Conservation (phyloP, 2,888 invertebrate genomes). For the Phaedon cochleariae region DNA sequence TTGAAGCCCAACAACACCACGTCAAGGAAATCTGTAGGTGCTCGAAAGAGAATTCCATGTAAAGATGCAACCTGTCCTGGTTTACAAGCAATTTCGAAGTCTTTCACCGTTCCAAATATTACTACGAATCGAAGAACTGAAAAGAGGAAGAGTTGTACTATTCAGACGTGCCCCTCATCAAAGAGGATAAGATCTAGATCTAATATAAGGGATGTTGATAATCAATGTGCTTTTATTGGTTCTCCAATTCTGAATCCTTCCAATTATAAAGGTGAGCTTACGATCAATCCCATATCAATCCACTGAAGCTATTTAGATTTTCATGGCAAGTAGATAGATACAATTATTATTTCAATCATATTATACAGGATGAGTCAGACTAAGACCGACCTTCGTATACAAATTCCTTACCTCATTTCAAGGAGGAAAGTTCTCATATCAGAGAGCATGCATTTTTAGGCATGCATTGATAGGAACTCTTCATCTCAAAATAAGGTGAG, state of each 20-base stretch:
- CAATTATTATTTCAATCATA: too few species aligned
- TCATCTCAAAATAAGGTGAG: too few species aligned
- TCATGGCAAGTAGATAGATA: too few species aligned
- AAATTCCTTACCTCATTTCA: too few species aligned
- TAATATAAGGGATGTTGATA: conserved; percentile 27
- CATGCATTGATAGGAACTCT: too few species aligned
- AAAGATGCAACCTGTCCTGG: neutral
- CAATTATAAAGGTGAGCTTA: conserved; percentile 15
- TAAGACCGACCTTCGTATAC: too few species aligned
- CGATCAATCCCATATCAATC: too few species aligned
- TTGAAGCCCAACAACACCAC: neutral
- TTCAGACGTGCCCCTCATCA: conserved; percentile 13
- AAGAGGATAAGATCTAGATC: conserved; percentile 20
- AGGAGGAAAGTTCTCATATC: too few species aligned
- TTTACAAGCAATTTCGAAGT: neutral
- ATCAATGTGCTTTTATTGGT: conserved; percentile 45
- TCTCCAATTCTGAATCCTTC: conserved; percentile 33
- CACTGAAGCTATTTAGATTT: too few species aligned
- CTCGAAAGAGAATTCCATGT: neutral
- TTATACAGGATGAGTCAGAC: too few species aligned
- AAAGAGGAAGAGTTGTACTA: conserved; percentile 7
- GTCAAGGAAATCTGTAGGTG: neutral
- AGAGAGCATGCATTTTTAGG: too few species aligned
- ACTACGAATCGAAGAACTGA: neutral
- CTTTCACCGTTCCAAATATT: neutral